phyloP scores from a whole-genome alignment of 2,888 invertebrate genomes.

The Andrena camellia region DNA sequence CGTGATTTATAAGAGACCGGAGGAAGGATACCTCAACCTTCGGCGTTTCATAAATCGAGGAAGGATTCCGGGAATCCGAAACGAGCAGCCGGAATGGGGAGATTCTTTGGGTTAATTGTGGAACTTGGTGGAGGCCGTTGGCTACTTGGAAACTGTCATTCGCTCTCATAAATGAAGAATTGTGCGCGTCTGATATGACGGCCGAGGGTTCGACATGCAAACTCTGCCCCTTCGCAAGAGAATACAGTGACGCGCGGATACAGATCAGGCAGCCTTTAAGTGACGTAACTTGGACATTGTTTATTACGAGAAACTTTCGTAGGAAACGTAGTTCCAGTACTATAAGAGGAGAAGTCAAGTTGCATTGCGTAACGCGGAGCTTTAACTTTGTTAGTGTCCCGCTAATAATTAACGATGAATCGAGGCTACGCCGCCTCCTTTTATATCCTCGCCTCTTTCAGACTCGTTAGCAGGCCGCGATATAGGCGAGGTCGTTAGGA shows the following conservation, averaged over 20 bases:
- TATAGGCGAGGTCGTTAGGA: conserved; percentile 61
- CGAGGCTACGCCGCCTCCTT: conserved; percentile 69
- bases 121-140: conserved; percentile 17
- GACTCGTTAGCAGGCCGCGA: conserved; percentile 65
- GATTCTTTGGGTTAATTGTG: conserved; percentile 41
- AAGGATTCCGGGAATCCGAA: conserved; percentile 34
- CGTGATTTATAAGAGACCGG: conserved; percentile 41
- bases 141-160: background rate
- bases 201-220: no score
- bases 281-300: background rate
- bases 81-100: background rate
- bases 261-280: no score
- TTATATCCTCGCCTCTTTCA: conserved; percentile 52
- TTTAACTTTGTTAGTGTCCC: conserved; percentile 75
- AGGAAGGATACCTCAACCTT: conserved; percentile 41
- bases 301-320: background rate
- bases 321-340: background rate
- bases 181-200: no score
- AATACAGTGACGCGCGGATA: no score
- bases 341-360: conserved; percentile 10
- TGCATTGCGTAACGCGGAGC: conserved; percentile 50
- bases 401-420: conserved; percentile 75
- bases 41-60: conserved; percentile 51
- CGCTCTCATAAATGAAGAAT: no score
- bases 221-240: no score